A percentile compares a stretch with the other conserved stretches of the same genome.
phyloP scores from a whole-genome alignment of 1,140 invertebrate genomes.

The Heliconius nattereri region DNA sequence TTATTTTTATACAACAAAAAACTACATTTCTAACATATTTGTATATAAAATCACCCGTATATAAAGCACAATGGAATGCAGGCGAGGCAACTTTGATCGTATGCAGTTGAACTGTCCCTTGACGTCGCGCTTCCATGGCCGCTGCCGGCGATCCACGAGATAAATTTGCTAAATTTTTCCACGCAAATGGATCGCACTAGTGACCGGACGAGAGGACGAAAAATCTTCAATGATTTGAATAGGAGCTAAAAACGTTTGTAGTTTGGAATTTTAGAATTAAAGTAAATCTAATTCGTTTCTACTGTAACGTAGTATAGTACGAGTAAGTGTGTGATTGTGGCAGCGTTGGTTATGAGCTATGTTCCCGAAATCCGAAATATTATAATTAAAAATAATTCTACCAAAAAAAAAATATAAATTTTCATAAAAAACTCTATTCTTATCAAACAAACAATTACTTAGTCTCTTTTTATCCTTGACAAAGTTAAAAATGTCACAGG shows the following conservation, averaged over 20 bases:
- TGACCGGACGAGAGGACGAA: slow-evolving; percentile 19
- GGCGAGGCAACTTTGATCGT: slow-evolving; percentile 21
- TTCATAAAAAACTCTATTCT: no score
- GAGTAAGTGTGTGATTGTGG: no score
- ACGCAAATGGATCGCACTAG: slow-evolving; percentile 26
- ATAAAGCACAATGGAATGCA: slow-evolving; percentile 17
- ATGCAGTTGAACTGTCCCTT: slow-evolving; percentile 22
- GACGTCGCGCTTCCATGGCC: slow-evolving; percentile 11
- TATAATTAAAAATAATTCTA: no score
- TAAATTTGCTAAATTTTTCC: slow-evolving; percentile 29
- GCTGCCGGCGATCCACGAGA: slow-evolving; percentile 14
- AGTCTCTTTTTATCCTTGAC: no score
- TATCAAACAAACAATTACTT: no score
- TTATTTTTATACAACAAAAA: not conserved
- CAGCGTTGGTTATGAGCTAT: no score
- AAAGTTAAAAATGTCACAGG: no score
- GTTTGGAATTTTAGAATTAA: not conserved
- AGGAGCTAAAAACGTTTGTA: not conserved
- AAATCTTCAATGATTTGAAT: slow-evolving; percentile 24
- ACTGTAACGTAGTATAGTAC: no score
- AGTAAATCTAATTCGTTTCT: not conserved
- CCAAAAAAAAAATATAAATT: no score
- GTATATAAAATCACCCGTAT: slow-evolving; percentile 2
- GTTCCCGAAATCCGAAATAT: no score
- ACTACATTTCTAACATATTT: not conserved